Conservation (phyloP, 2,888 invertebrate species). For the Pelosia muscerda region DNA sequence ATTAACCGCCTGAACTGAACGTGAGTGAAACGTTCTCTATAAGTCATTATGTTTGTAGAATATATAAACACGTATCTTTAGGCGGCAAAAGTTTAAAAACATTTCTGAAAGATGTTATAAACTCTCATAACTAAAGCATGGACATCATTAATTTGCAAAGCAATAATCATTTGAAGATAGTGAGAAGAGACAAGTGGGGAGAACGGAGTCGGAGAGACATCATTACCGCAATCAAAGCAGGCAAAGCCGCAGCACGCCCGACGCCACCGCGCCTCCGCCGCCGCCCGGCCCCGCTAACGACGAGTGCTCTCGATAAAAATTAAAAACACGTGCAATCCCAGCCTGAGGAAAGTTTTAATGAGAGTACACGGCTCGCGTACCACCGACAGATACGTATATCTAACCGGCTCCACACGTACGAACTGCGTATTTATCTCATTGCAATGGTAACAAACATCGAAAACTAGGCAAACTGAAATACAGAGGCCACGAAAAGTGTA, state of each 20-base stretch:
- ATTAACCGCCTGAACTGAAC: no score
- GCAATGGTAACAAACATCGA: constrained; percentile 25
- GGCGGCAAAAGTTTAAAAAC: neutral
- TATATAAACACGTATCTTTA: neutral
- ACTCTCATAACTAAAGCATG: constrained; percentile 66
- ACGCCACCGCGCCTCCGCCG: constrained; percentile 11
- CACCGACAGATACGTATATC: constrained; percentile 60
- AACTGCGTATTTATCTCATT: constrained; percentile 42
- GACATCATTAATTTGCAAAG: constrained; percentile 75
- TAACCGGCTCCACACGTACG: constrained; percentile 20
- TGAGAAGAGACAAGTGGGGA: constrained; percentile 72
- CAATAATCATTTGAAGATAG: constrained; percentile 82
- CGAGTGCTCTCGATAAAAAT: constrained; percentile 87
- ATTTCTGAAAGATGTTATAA: constrained; percentile 31
- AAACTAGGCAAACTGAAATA: constrained; percentile 8
- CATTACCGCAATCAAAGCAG: constrained; percentile 87
- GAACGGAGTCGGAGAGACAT: constrained; percentile 71
- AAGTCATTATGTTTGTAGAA: no score
- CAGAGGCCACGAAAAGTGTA: neutral
- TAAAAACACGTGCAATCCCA: constrained; percentile 86
- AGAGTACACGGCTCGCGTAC: constrained; percentile 78
- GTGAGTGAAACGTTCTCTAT: no score
- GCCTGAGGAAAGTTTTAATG: constrained; percentile 87
- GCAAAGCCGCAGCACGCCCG: constrained; percentile 71
- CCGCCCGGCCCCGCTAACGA: constrained; percentile 71